A percentile compares a stretch with the other conserved stretches of the same genome.
Conservation (phyloP, 2,797 vertebrate genomes). For the Australoheros facetus region DNA sequence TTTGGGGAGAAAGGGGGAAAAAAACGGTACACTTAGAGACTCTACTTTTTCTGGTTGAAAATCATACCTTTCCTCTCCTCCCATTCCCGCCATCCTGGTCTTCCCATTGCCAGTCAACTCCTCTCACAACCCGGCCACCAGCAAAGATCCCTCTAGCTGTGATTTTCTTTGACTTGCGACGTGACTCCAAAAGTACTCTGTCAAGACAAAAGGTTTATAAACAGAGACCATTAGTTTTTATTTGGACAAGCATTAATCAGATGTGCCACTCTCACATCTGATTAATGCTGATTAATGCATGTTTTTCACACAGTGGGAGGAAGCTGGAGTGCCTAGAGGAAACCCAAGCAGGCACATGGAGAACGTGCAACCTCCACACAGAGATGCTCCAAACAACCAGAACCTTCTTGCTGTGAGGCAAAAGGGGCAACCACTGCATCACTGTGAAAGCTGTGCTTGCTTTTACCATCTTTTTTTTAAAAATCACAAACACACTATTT, state of each 20-base stretch:
- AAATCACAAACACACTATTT: not conserved
- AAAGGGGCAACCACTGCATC: not conserved
- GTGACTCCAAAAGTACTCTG: slow-evolving; percentile 97
- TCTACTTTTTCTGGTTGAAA: not conserved
- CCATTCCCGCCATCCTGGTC: slow-evolving; percentile 99
- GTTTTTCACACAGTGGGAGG: not conserved
- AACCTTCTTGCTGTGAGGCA: not conserved
- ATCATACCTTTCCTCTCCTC: slow-evolving; percentile 93
- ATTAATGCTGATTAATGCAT: not conserved
- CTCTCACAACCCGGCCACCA: slow-evolving; percentile 95
- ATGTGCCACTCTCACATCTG: not conserved
- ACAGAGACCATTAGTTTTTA: not conserved
- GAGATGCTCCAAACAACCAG: not conserved
- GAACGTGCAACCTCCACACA: not conserved
- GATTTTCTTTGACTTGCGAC: slow-evolving; percentile 99
- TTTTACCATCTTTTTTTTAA: not conserved
- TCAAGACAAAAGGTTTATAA: slow-evolving; percentile 7
- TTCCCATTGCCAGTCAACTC: slow-evolving; percentile 99
- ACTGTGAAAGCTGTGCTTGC: not conserved
- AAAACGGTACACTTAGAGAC: not conserved
- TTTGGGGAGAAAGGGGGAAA: not conserved
- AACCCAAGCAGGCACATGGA: not conserved
- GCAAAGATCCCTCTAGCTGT: slow-evolving; percentile 98
- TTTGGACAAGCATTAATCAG: not conserved
- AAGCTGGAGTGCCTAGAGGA: not conserved